Evolutionary conservation across 2,888 invertebrate genomes (phyloP).

Genomic region (Noctua janthe): DNA sequence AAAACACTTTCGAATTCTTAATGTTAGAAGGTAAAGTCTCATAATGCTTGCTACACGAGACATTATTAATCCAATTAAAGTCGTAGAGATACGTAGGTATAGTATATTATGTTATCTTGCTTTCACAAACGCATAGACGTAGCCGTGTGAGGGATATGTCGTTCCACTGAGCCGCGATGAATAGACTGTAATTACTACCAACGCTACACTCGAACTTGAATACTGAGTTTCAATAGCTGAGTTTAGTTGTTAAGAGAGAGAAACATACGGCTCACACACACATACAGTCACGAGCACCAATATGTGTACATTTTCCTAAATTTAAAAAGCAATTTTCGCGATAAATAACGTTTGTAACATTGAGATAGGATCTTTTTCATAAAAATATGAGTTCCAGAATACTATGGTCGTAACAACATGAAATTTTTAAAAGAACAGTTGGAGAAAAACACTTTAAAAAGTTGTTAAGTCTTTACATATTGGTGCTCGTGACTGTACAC

Average conservation of each 20-base stretch:
- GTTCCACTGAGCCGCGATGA: constrained; percentile 62
- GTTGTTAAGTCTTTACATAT: too few species aligned
- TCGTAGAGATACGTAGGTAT: constrained; percentile 20
- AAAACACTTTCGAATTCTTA: not conserved
- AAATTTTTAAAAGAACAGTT: too few species aligned
- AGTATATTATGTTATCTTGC: constrained; percentile 53
- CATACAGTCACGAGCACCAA: not conserved
- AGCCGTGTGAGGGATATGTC: constrained; percentile 19
- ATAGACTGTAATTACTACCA: constrained; percentile 73
- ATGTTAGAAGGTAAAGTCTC: not conserved
- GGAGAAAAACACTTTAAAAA: too few species aligned
- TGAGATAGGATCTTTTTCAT: too few species aligned
- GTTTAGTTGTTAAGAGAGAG: constrained; percentile 29
- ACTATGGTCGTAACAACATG: too few species aligned
- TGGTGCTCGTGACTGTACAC: too few species aligned
- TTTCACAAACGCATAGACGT: constrained; percentile 49
- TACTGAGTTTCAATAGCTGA: constrained; percentile 51
- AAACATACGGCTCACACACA: constrained; percentile 43
- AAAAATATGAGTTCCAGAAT: too few species aligned
- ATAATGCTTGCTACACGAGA: constrained; percentile 23
- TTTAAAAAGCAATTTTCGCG: too few species aligned
- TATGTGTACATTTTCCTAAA: too few species aligned
- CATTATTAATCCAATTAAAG: constrained; percentile 50
- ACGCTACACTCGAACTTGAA: constrained; percentile 61
- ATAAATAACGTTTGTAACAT: too few species aligned